phyloP scores from a whole-genome alignment of 1,140 invertebrate species.

The Choristoneura fumiferana region DNA sequence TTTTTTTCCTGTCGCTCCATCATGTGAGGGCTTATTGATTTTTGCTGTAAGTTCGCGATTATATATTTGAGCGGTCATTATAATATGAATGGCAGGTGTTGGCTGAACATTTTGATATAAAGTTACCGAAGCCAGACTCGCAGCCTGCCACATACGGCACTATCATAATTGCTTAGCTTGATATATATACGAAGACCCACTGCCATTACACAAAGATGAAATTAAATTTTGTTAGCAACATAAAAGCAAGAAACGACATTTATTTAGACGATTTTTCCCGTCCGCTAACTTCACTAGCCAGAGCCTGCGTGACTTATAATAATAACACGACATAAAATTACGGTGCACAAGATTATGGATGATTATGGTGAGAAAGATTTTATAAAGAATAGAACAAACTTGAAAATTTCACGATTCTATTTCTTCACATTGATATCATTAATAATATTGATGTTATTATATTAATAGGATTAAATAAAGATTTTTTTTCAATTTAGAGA shows the following conservation, averaged over 20 bases:
- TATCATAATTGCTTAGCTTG: background rate
- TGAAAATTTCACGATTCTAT: background rate
- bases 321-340: slow-evolving; percentile 12
- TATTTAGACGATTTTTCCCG: background rate
- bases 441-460: background rate
- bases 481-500: no score
- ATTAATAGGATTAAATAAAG: no score
- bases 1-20: slow-evolving; percentile 15
- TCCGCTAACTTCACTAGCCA: background rate
- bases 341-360: background rate
- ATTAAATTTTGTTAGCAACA: slow-evolving; percentile 7
- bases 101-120: slow-evolving; percentile 3
- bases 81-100: slow-evolving; percentile 10
- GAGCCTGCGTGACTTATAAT: slow-evolving; percentile 16
- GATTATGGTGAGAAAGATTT: slow-evolving; percentile 3
- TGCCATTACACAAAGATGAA: no score
- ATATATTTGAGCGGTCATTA: slow-evolving; percentile 9
- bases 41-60: slow-evolving; percentile 10
- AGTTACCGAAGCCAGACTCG: background rate
- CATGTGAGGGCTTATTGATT: slow-evolving; percentile 21
- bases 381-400: background rate
- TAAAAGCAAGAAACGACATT: slow-evolving; percentile 6
- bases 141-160: background rate
- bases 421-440: background rate
- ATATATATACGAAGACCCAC: background rate